Evolutionary conservation across 30 jellyfish, hydroid and myxozoan species (phyloP).

Genomic region (Hydractinia symbiolongicarpus): DNA sequence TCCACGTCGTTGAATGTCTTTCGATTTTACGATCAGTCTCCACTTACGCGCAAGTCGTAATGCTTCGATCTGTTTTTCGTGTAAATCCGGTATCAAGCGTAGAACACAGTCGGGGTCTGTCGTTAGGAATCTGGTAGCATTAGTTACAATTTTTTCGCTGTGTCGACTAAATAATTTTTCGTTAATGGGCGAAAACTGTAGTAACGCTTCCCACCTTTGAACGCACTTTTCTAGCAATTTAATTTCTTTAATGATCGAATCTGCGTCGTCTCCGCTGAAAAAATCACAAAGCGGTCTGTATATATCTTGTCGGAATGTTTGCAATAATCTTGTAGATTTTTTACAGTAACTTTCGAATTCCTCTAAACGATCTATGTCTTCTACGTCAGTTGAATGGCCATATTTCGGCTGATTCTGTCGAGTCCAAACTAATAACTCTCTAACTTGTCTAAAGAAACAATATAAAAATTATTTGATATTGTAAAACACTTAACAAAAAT

Average conservation of each 20-base stretch:
- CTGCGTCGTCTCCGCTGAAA: constrained; percentile 35
- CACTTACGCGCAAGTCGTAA: constrained; percentile 73
- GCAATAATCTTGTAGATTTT: constrained; percentile 48
- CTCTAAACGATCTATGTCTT: constrained; percentile 60
- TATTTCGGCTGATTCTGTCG: constrained; percentile 28
- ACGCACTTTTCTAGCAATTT: constrained; percentile 45
- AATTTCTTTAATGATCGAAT: constrained; percentile 40
- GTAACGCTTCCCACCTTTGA: constrained; percentile 72
- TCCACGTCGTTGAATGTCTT: constrained; percentile 60
- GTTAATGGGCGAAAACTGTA: constrained; percentile 37
- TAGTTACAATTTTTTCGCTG: constrained; percentile 60
- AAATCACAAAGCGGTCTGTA: constrained; percentile 77
- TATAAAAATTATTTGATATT: not conserved
- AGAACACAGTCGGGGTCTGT: constrained; percentile 54
- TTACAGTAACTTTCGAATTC: constrained; percentile 64
- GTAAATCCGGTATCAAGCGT: constrained; percentile 85
- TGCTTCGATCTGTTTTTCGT: constrained; percentile 66
- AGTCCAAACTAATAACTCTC: constrained; percentile 34
- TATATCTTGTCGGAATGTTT: constrained; percentile 56
- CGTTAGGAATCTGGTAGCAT: constrained; percentile 42
- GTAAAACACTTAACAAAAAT: too few relatives aligned
- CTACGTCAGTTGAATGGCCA: constrained; percentile 35
- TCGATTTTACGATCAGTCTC: constrained; percentile 58
- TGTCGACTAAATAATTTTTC: constrained; percentile 55
- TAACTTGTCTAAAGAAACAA: constrained; percentile 18